Conservation (phyloP, 2,888 invertebrate genomes). For the Pseudolycoriella hygida region DNA sequence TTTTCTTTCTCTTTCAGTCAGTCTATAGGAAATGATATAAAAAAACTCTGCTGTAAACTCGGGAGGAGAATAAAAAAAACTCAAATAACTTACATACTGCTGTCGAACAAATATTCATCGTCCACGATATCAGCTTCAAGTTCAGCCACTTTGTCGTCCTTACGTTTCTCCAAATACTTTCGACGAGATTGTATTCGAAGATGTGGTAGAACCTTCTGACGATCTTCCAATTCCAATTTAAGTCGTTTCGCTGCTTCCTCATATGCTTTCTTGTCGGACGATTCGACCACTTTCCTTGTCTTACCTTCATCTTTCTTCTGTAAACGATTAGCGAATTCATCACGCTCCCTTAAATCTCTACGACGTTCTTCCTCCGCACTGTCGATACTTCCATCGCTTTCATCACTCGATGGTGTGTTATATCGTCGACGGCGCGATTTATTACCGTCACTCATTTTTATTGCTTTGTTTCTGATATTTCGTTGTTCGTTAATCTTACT, state of each 20-base stretch:
- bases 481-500: too few relatives aligned
- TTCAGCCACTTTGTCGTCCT: slow-evolving; percentile 90
- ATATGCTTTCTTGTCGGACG: slow-evolving; percentile 45
- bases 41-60: not conserved
- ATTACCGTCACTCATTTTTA: not conserved
- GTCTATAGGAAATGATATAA: slow-evolving; percentile 31
- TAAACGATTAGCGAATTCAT: slow-evolving; percentile 81
- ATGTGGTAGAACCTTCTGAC: slow-evolving; percentile 73
- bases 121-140: slow-evolving; percentile 88
- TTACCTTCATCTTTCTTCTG: slow-evolving; percentile 78
- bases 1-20: slow-evolving; percentile 70
- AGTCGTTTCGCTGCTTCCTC: slow-evolving; percentile 83
- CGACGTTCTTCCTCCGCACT: slow-evolving; percentile 66
- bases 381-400: slow-evolving; percentile 30
- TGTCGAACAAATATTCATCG: slow-evolving; percentile 89
- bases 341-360: slow-evolving; percentile 76
- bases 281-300: slow-evolving; percentile 58
- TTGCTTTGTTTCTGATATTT: not conserved
- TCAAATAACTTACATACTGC: slow-evolving; percentile 68
- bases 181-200: slow-evolving; percentile 79
- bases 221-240: slow-evolving; percentile 70
- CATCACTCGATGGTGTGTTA: not conserved
- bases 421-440: not conserved
- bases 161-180: slow-evolving; percentile 87
- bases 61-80: too few relatives aligned